These are phyloP conservation scores for Alitta virens DNA, from an alignment of 2,888 invertebrate species.

Conservation along the genomic window DNA sequence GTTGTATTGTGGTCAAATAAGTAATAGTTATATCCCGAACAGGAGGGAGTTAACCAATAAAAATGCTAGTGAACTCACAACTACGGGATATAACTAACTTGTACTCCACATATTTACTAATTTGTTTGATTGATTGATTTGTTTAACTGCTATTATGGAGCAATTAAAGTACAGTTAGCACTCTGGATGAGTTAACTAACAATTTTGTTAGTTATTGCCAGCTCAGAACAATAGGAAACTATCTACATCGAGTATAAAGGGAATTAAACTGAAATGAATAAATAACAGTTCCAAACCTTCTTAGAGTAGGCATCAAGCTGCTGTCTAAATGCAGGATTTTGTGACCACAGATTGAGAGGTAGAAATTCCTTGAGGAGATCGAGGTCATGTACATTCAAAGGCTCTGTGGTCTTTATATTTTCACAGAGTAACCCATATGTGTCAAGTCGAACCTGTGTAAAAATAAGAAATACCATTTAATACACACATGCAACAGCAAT, in stretches of 20 bases:
- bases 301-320: constrained; percentile 69
- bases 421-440: constrained; percentile 72
- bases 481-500: no score
- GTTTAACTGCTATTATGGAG: background rate
- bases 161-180: background rate
- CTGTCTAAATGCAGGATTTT: constrained; percentile 69
- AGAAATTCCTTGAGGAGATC: constrained; percentile 66
- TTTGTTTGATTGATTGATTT: no score
- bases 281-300: constrained; percentile 67
- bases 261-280: background rate
- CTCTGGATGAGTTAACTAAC: background rate
- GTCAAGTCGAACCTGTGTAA: constrained; percentile 66
- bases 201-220: no score
- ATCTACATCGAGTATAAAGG: constrained; percentile 6
- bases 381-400: constrained; percentile 66
- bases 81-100: no score
- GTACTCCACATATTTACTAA: no score
- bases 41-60: no score
- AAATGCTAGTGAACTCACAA: no score
- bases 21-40: no score
- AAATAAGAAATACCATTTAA: no score
- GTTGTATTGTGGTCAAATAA: no score
- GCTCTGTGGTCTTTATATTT: constrained; percentile 71
- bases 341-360: constrained; percentile 69
- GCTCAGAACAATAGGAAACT: no score